Evolutionary conservation across 1,140 invertebrate species (phyloP).

Genomic region (Bombus polaris): DNA sequence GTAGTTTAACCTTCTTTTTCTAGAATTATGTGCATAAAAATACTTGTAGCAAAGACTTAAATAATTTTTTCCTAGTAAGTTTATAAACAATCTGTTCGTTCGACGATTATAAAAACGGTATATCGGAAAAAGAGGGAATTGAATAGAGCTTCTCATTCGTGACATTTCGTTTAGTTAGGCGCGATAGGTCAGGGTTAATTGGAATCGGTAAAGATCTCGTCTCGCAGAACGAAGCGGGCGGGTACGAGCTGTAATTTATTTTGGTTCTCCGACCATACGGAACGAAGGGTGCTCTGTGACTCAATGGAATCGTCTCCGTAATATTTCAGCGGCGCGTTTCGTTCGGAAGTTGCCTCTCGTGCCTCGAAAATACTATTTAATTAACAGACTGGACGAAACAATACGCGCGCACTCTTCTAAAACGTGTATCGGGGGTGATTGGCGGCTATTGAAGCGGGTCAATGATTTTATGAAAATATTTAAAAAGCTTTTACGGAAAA

Average conservation of each 20-base stretch:
- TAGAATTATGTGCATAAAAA: not conserved
- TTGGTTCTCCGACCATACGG: constrained; percentile 9
- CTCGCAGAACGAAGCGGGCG: constrained; percentile 16
- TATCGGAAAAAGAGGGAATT: not conserved
- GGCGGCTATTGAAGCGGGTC: not conserved
- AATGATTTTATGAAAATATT: constrained; percentile 12
- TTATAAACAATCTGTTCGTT: not conserved
- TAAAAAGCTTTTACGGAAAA: not conserved
- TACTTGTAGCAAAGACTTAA: not conserved
- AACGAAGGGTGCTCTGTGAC: constrained; percentile 16
- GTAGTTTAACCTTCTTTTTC: not conserved
- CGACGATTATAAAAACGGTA: not conserved
- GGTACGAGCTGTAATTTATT: constrained; percentile 53
- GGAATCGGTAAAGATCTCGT: constrained; percentile 28
- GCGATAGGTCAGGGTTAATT: constrained; percentile 56
- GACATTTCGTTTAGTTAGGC: constrained; percentile 14
- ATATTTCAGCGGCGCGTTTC: constrained; percentile 1
- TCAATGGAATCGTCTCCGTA: constrained; percentile 26
- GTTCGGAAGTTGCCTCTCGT: constrained; percentile 11
- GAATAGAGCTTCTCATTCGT: not conserved
- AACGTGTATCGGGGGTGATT: not conserved
- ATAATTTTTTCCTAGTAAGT: not conserved
- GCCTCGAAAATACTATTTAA: constrained; percentile 26
- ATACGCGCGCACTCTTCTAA: not conserved
- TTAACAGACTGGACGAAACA: constrained; percentile 28